Evolutionary conservation across 2,797 vertebrate genomes (phyloP).

Genomic region (Crenichthys baileyi): DNA sequence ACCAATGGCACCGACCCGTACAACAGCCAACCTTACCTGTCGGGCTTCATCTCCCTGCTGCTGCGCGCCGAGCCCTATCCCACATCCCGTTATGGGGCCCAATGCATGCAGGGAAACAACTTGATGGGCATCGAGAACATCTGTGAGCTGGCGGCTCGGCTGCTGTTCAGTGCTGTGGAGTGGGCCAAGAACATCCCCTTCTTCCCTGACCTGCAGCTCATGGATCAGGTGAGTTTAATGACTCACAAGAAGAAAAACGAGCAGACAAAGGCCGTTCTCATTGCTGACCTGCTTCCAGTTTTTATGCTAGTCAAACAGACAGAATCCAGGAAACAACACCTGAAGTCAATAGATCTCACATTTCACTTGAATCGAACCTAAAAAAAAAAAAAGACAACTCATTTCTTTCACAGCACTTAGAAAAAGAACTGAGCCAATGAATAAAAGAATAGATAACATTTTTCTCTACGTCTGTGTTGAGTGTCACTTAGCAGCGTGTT

Average conservation of each 20-base stretch:
- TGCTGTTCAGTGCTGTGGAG: conserved; percentile 89
- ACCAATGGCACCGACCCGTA: conserved; percentile 84
- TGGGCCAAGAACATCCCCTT: conserved; percentile 93
- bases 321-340: not conserved
- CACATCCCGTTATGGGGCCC: conserved; percentile 85
- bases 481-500: not conserved
- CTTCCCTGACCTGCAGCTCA: conserved; percentile 89
- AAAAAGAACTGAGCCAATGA: not conserved
- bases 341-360: not conserved
- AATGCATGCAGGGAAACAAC: conserved; percentile 90
- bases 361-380: conserved; percentile 1
- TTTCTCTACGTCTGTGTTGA: not conserved
- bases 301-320: not conserved
- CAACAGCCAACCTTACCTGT: conserved; percentile 86
- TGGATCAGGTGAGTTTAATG: conserved; percentile 81
- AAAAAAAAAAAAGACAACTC: not conserved
- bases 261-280: not conserved
- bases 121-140: conserved; percentile 91
- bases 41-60: conserved; percentile 87
- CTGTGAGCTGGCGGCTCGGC: conserved; percentile 88
- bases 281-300: not conserved
- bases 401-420: not conserved
- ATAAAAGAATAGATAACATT: not conserved
- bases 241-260: not conserved
- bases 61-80: conserved; percentile 89